phyloP scores from a whole-genome alignment of 2,888 invertebrate genomes.

The Torymus aiolomorphi region DNA sequence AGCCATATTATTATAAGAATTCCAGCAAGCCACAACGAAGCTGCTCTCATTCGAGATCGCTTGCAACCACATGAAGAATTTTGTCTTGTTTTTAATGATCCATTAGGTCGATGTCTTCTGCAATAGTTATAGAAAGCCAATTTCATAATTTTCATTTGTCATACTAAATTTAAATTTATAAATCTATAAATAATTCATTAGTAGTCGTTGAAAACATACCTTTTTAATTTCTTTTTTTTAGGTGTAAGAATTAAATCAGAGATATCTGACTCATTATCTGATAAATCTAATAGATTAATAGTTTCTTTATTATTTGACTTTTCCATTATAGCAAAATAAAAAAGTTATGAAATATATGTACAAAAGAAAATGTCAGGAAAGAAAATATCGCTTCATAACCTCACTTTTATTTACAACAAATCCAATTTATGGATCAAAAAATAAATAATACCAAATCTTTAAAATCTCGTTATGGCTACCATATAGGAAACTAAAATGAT shows the following conservation, averaged over 20 bases:
- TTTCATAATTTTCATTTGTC: no score
- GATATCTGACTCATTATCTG: conserved; percentile 80
- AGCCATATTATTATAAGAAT: conserved; percentile 72
- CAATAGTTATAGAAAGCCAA: conserved; percentile 26
- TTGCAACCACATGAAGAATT: conserved; percentile 64
- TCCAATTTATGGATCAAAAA: conserved; percentile 12
- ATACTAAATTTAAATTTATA: no score
- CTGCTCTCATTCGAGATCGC: conserved; percentile 64
- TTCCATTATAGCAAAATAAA: conserved; percentile 64
- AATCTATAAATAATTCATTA: no score
- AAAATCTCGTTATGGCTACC: neutral
- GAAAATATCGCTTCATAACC: conserved; percentile 41
- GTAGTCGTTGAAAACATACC: conserved; percentile 70
- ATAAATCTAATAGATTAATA: conserved; percentile 80
- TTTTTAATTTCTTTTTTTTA: conserved; percentile 79
- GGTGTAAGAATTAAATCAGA: conserved; percentile 79
- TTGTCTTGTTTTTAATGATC: conserved; percentile 61
- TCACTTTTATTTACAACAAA: conserved; percentile 19
- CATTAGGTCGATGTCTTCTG: conserved; percentile 65
- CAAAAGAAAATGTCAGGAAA: conserved; percentile 34
- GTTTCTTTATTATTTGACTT: conserved; percentile 79
- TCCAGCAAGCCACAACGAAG: conserved; percentile 69
- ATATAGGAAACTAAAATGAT: neutral
- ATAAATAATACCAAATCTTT: conserved; percentile 32
- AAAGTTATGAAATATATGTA: conserved; percentile 2